Evolutionary conservation across 2,888 invertebrate species (phyloP).

Genomic region (Drosophila anomelani): DNA sequence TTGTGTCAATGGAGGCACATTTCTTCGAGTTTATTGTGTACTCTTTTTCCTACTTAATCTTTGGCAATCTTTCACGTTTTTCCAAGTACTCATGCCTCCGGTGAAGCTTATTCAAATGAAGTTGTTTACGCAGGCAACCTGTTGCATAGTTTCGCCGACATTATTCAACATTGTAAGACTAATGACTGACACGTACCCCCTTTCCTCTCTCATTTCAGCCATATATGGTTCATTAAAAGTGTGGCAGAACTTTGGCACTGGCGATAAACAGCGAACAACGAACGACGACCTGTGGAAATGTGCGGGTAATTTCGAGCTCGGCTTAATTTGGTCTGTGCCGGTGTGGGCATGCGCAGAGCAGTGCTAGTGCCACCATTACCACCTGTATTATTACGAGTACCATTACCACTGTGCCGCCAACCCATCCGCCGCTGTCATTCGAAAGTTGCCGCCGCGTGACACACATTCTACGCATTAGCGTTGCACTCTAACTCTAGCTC

Average conservation of each 20-base stretch:
- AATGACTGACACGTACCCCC: slow-evolving; percentile 40
- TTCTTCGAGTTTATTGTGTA: background rate
- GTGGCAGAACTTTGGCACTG: slow-evolving; percentile 71
- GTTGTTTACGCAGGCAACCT: slow-evolving; percentile 32
- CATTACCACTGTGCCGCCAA: slow-evolving; percentile 9
- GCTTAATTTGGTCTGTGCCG: slow-evolving; percentile 55
- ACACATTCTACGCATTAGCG: slow-evolving; percentile 76
- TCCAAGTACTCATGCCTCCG: slow-evolving; percentile 14
- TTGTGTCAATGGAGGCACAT: background rate
- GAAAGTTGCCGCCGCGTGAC: slow-evolving; percentile 79
- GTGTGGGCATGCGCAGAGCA: slow-evolving; percentile 56
- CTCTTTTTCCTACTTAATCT: slow-evolving; percentile 8
- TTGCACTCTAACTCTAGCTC: slow-evolving; percentile 36
- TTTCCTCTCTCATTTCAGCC: slow-evolving; percentile 47
- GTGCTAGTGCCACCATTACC: slow-evolving; percentile 8
- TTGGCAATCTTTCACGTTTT: slow-evolving; percentile 1
- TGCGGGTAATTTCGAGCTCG: slow-evolving; percentile 69
- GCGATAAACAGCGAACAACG: slow-evolving; percentile 16
- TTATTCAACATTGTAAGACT: slow-evolving; percentile 38
- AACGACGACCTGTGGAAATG: slow-evolving; percentile 50
- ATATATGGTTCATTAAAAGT: slow-evolving; percentile 68
- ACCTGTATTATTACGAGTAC: slow-evolving; percentile 14
- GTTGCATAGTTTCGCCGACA: slow-evolving; percentile 32
- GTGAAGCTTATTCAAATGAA: slow-evolving; percentile 35
- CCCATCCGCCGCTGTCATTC: slow-evolving; percentile 71